Base-by-base conservation (phyloP, 2,113 vertebrate species). In the Oophaga pumilio region DNA sequence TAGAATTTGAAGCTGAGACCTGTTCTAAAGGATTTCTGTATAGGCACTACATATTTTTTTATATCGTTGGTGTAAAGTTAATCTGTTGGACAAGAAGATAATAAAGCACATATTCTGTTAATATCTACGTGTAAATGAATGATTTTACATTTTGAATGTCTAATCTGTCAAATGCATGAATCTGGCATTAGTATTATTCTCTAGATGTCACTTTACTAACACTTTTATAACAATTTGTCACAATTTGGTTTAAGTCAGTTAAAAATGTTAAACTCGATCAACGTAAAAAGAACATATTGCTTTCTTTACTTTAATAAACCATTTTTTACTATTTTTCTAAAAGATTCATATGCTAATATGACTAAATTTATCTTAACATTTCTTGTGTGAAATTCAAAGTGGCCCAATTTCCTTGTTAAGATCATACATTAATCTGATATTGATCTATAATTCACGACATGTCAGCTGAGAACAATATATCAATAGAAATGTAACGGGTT, bases 351-450 rank as follows among this genome's bases (percentile, higher is more conserved):
- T 82, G 17, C 52, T 76, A 85, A 82, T 43, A 82, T 68, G 81
- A 68, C 18, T 53, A 88, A 84, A 88, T 68, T 20, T 66, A 84
- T 68, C 80, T 77, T 83, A 49, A 66, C 73, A 66, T 82, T 88
- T 78, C 24, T 88, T 13, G 28, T 57, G 18, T 71, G 18, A 66
- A 73, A 68, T 84, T 62, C 81, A 77, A 68, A 76, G 43, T 82
- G 78, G 52, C 60, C 57, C 68, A 87, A 62, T 76, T 76, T 57
- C 43, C 69, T 87, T 82, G 69, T 76, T 77, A 82, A 88, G 79
- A 88, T 88, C 86, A 82, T 78, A 76, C 86, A 88, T 88, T 88
- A 83, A 88, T 88, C 87, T 84, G 87, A 84, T 88, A 88, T 88
- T 84, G 87, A 84, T 88, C 87, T 88, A 88, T 88, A 88, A 88